phyloP scores from a whole-genome alignment of 2,888 invertebrate genomes.

The Atethmia centrago region DNA sequence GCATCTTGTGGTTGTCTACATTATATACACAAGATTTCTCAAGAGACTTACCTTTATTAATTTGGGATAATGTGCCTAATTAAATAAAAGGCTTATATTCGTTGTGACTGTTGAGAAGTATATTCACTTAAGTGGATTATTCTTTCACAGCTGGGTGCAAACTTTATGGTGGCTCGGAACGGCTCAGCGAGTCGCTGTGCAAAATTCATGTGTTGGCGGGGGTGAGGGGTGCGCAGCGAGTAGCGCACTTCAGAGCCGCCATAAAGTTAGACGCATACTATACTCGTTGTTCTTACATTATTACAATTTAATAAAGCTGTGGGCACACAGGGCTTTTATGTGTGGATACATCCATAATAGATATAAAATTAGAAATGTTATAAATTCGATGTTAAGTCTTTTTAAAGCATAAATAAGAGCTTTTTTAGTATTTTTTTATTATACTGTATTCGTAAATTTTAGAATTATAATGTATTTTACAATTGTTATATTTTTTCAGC shows the following conservation, averaged over 20 bases:
- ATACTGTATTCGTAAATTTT: constrained; percentile 9
- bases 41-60: neutral
- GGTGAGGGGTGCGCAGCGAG: too few species aligned
- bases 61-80: constrained; percentile 23
- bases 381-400: constrained; percentile 19
- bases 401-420: constrained; percentile 17
- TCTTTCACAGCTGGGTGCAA: neutral
- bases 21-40: neutral
- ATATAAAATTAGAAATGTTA: neutral
- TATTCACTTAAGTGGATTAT: constrained; percentile 12
- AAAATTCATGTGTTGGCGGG: too few species aligned
- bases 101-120: constrained; percentile 25
- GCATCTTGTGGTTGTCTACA: constrained; percentile 1
- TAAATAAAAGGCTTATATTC: neutral
- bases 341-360: neutral
- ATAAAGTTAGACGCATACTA: too few species aligned
- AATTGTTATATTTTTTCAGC: constrained; percentile 44
- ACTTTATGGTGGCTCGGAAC: too few species aligned
- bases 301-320: neutral
- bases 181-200: too few species aligned
- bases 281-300: constrained; percentile 1
- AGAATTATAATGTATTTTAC: constrained; percentile 22
- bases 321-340: neutral
- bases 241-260: too few species aligned
- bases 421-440: constrained; percentile 25